A percentile compares a stretch with the other conserved stretches of the same genome.
Conservation (phyloP, 2,797 vertebrate genomes). For the Adelosebastes latens region DNA sequence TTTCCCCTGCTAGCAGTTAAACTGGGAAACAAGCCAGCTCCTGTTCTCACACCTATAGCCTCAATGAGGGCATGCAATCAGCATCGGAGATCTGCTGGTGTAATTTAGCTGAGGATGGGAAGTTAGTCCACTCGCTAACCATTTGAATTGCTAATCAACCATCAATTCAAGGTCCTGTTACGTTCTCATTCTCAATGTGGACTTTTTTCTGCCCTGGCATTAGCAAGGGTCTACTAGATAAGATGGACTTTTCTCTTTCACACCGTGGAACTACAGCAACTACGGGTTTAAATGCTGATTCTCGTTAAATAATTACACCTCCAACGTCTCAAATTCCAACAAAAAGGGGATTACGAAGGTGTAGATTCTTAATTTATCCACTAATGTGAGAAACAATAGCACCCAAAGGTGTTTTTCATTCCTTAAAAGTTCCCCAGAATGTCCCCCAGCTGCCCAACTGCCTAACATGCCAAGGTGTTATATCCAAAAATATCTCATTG, state of each 20-base stretch:
- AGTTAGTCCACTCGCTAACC: conserved; percentile 15
- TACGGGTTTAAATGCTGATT: background rate
- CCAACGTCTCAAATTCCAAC: conserved; percentile 41
- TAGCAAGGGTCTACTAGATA: background rate
- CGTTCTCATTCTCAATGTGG: conserved; percentile 4
- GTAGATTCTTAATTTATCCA: background rate
- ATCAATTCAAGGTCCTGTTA: conserved; percentile 17
- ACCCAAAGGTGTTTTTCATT: conserved; percentile 14
- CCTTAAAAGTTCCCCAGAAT: conserved; percentile 27
- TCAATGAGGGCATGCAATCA: conserved; percentile 56
- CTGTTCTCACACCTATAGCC: conserved; percentile 53
- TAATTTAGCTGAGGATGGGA: conserved; percentile 23
- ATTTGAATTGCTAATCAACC: conserved; percentile 22
- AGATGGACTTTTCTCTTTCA: conserved; percentile 1
- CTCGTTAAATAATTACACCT: conserved; percentile 67
- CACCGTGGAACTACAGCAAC: background rate
- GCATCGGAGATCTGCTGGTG: conserved; percentile 38
- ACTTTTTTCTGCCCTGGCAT: background rate
- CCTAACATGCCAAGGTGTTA: conserved; percentile 57
- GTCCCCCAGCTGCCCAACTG: conserved; percentile 40
- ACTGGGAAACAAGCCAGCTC: conserved; percentile 59
- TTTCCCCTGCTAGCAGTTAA: conserved; percentile 63
- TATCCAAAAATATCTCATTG: conserved; percentile 26
- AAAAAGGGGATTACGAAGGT: conserved; percentile 25
- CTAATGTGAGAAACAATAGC: background rate